Conservation (phyloP, 64 coral and sea anemone species). For the Porites australiensis region DNA sequence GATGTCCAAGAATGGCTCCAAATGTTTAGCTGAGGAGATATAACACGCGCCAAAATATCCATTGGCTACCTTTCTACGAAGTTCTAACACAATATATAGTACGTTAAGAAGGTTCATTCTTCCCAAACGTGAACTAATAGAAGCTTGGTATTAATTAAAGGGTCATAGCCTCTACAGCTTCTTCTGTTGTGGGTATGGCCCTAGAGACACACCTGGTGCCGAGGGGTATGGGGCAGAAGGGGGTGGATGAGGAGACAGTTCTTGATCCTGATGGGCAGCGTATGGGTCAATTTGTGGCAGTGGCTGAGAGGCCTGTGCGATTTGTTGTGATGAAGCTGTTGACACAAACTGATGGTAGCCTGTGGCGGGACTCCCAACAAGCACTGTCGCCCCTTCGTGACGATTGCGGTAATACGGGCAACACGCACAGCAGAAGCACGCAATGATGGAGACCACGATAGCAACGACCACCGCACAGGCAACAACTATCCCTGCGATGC, state of each 20-base stretch:
- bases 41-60: too few species aligned
- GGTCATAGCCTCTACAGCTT: neutral
- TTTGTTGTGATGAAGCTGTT: neutral
- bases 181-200: neutral
- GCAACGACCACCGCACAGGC: neutral
- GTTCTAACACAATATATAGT: neutral
- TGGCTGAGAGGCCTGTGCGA: neutral
- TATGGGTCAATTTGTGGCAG: neutral
- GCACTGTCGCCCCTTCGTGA: neutral
- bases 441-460: neutral
- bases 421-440: slow-evolving; percentile 29
- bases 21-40: too few species aligned
- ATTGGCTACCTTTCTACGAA: too few species aligned
- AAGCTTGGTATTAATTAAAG: too few species aligned
- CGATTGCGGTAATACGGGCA: slow-evolving; percentile 26
- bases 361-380: neutral
- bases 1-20: too few species aligned
- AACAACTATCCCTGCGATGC: neutral
- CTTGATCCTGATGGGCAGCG: neutral
- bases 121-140: too few species aligned
- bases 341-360: neutral
- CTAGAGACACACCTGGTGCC: neutral
- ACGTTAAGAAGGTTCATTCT: too few species aligned
- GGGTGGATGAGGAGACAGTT: neutral
- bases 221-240: neutral